A percentile compares a stretch with the other conserved stretches of the same genome.
Evolutionary conservation across 2,888 invertebrate genomes (phyloP).

Genomic region (Conus canariensis): DNA sequence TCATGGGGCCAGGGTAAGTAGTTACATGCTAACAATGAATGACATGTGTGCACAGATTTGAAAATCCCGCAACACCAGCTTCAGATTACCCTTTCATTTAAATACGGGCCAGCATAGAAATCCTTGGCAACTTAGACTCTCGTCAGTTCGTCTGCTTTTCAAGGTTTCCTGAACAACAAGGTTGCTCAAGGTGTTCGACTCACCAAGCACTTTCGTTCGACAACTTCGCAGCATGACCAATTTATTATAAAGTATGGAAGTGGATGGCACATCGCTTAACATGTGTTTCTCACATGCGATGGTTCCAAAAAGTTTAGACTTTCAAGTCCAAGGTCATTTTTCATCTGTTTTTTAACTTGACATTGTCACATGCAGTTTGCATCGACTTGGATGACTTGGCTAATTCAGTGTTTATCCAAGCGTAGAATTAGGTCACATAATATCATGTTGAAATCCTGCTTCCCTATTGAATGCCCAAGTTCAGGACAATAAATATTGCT

Average conservation of each 20-base stretch:
- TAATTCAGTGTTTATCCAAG: no score
- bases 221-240: background rate
- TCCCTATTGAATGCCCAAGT: background rate
- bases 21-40: background rate
- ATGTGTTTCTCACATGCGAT: background rate
- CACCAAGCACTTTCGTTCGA: background rate
- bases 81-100: background rate
- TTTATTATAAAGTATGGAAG: background rate
- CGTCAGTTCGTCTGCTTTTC: background rate
- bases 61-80: background rate
- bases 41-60: background rate
- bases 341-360: background rate
- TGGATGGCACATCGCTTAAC: no score
- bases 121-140: background rate
- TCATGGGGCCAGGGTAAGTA: constrained; percentile 57
- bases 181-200: constrained; percentile 29
- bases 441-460: no score
- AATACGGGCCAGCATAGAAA: background rate
- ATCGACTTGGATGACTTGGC: no score
- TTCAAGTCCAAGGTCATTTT: constrained; percentile 3
- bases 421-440: no score
- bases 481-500: background rate
- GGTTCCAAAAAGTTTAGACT: background rate
- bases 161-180: background rate
- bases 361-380: background rate